phyloP scores from a whole-genome alignment of 2,797 vertebrate genomes.

The Thalassophryne amazonica region DNA sequence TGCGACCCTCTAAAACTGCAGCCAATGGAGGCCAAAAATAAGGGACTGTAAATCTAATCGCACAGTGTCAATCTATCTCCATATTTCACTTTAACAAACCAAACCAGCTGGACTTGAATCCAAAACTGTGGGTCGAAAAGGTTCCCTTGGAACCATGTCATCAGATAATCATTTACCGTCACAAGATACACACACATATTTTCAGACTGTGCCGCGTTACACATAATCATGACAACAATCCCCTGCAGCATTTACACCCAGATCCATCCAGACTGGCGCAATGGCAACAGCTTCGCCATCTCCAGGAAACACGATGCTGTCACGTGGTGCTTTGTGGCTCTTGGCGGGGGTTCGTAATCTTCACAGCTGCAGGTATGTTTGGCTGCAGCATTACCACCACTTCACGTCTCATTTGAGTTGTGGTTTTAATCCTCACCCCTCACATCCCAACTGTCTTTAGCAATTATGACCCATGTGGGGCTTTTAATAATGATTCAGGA shows the following conservation, averaged over 20 bases:
- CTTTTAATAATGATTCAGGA: too few relatives aligned
- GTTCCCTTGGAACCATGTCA: slow-evolving; percentile 23
- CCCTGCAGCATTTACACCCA: neutral
- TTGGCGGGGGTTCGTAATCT: neutral
- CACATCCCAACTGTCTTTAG: too few relatives aligned
- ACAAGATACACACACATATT: slow-evolving; percentile 26
- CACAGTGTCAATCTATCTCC: slow-evolving; percentile 1
- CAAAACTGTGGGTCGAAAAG: slow-evolving; percentile 28
- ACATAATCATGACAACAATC: neutral
- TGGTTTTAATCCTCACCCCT: too few relatives aligned
- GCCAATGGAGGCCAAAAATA: slow-evolving; percentile 23
- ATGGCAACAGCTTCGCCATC: neutral
- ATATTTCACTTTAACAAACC: slow-evolving; percentile 1
- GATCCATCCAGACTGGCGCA: neutral
- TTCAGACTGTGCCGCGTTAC: slow-evolving; percentile 21
- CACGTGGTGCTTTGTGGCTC: neutral
- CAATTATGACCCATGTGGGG: too few relatives aligned
- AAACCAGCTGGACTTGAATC: slow-evolving; percentile 15
- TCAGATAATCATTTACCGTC: slow-evolving; percentile 32
- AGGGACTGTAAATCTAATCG: slow-evolving; percentile 10
- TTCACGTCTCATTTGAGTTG: too few relatives aligned
- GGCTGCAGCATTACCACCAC: neutral
- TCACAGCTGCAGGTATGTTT: neutral
- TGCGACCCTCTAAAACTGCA: slow-evolving; percentile 12
- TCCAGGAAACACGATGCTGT: slow-evolving; percentile 3